phyloP scores from a whole-genome alignment of 2,888 invertebrate genomes.

The Heteromurus nitidus region DNA sequence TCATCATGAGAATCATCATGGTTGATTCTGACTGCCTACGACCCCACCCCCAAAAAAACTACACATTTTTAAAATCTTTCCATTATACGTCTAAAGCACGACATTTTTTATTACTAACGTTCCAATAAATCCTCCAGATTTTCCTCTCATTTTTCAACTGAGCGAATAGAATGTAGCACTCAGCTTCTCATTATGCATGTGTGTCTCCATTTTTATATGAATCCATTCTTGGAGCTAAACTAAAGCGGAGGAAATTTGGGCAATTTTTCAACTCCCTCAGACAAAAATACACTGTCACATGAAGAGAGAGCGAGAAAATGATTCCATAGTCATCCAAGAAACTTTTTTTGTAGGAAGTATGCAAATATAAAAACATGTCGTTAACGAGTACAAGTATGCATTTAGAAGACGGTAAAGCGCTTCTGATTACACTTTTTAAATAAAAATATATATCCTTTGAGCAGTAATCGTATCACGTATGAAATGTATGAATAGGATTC shows the following conservation, averaged over 20 bases:
- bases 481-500: neutral
- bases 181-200: neutral
- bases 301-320: no score
- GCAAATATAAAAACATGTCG: constrained; percentile 22
- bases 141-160: constrained; percentile 27
- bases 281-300: no score
- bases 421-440: constrained; percentile 28
- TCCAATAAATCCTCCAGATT: constrained; percentile 42
- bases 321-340: no score
- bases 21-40: constrained; percentile 68
- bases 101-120: no score
- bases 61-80: no score
- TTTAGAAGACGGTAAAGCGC: constrained; percentile 28
- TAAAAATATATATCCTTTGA: constrained; percentile 34
- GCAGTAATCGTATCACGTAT: no score
- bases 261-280: constrained; percentile 12
- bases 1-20: constrained; percentile 71
- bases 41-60: constrained; percentile 69
- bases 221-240: no score
- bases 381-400: no score
- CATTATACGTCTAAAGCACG: no score
- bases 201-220: neutral
- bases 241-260: constrained; percentile 11
- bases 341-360: no score
- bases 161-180: neutral